Base-by-base conservation (phyloP, 1,140 invertebrate genomes). In the Zaprionus lachaisei region DNA sequence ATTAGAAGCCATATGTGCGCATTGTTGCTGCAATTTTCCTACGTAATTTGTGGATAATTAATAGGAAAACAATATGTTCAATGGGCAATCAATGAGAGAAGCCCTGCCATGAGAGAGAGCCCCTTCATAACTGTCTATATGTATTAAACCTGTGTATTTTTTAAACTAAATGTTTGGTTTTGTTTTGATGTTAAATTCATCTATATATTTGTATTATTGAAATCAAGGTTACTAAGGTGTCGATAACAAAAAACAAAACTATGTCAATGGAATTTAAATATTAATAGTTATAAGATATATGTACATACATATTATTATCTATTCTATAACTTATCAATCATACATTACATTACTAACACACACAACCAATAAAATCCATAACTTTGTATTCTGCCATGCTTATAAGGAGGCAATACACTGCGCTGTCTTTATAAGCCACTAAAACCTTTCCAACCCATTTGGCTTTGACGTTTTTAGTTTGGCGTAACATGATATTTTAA, bases 51-150 rank as follows among this genome's bases (percentile, higher is more conserved):
- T 72, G 4, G 47, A 51, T 78, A 90, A 90, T 90, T 90, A 90
- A 90, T 90, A 72, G 85, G 78, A 90, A 90, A 90, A 90, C 85
- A 90, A 90, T 90, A 90, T 90, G 85, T 44, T 90, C 73, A 82
- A 90, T 81, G 68, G 68, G 14, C 63, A 70, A 72, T 77, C 75
- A 77, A 75, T 71, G 17, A 6, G 5, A 3, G 57, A 63, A 75
- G 76, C 62, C 65, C 28, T 47, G 4, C 7, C 17, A 2, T 17
- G 28, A 26, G 34, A 7, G 6, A n/a, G 2, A 0, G 9, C n/a
- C 17, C n/a, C 6, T n/a, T 38, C 20, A 20, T 41, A n/a, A 49
- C 47, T 20, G 20, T 47, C 4, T 7, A 41, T 2, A 2, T n/a
- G 15, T 41, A 41, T n/a, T 41, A 11, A 17, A 44, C 15, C 41